A percentile compares a stretch with the other conserved stretches of the same genome.
Evolutionary conservation across 1,140 invertebrate genomes (phyloP).

Genomic region (Microplitis demolitor): DNA sequence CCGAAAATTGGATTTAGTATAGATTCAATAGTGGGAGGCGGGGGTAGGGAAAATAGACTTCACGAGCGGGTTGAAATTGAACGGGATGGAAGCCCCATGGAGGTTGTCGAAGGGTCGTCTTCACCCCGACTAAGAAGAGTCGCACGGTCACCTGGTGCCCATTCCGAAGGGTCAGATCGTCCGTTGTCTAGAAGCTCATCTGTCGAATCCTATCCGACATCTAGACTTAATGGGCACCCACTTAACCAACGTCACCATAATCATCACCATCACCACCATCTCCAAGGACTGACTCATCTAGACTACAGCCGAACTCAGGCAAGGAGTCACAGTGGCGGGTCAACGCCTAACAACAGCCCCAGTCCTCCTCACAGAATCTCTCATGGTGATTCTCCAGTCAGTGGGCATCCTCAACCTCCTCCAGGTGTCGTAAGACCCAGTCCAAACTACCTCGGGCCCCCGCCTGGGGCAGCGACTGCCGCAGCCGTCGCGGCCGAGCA

Average conservation of each 20-base stretch:
- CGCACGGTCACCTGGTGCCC: conserved; percentile 49
- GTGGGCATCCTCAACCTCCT: conserved; percentile 50
- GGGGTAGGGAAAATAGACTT: conserved; percentile 51
- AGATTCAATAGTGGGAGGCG: conserved; percentile 88
- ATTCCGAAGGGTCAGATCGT: conserved; percentile 54
- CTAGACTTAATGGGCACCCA: conserved; percentile 51
- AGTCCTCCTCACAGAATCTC: conserved; percentile 69
- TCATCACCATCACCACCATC: conserved; percentile 37
- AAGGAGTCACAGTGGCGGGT: conserved; percentile 56
- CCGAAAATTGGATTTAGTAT: conserved; percentile 94
- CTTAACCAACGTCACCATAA: conserved; percentile 33
- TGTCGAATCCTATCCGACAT: conserved; percentile 52
- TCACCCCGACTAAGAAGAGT: conserved; percentile 48
- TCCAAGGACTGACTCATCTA: conserved; percentile 34
- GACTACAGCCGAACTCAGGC: conserved; percentile 44
- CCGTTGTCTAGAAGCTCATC: conserved; percentile 53
- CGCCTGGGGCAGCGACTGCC: conserved; percentile 69
- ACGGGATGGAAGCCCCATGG: conserved; percentile 49
- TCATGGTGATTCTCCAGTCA: conserved; percentile 61
- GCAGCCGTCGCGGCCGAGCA: conserved; percentile 61
- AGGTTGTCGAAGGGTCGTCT: conserved; percentile 53
- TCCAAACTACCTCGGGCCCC: conserved; percentile 74
- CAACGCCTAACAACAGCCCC: conserved; percentile 67
- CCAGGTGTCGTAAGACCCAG: conserved; percentile 57
- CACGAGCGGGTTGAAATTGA: conserved; percentile 48